Evolutionary conservation across 2,888 invertebrate species (phyloP), one percentile per base, ranked within the genome.

Genomic region (Drosophila conformis): DNA sequence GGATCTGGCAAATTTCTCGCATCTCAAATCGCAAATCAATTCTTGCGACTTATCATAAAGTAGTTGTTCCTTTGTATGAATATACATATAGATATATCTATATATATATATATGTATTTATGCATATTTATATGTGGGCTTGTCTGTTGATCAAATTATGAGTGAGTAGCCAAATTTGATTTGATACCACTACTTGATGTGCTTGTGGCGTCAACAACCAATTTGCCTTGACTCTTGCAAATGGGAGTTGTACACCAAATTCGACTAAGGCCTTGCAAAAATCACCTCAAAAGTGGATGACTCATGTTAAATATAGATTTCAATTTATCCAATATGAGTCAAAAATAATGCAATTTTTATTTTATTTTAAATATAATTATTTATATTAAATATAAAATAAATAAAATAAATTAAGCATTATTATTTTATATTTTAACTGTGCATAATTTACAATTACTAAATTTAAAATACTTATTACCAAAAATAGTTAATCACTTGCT

Each of bases 1-100:
- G 66, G 51, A 48, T 69, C 61, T 42, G 71, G 59, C 71, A 78
- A 61, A 61, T 63, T 76, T 76, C 73, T 74, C 73, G 76, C 73
- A 67, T 66, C 38, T 35, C 73, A 70, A 73, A 78, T 66, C 53
- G 21, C 42, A 42, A 21, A 42, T 49, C 31, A 29, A 36, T 35
- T 36, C 63, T 74, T 66, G n/a, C 48, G 48, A 61, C 36, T 54
- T 59, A 38, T 42, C 25, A 35, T 56, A 15, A 11, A 51, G 15
- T 33, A 21, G 48, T 35, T 31, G 46, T 29, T 57, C 10, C 15
- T 48, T n/a, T 52, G 27, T 59, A 0, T 18, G 2, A 51, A 18
- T 63, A n/a, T 15, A 35, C 36, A 33, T 13, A 46, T 11, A 38
- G 42, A 21, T n/a, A 29, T 33, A 21, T 33, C 36, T 42, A 35